Evolutionary conservation across 2,888 invertebrate genomes (phyloP), one percentile per base, ranked within the genome.

Genomic region (Noctuana brunneofusca): DNA sequence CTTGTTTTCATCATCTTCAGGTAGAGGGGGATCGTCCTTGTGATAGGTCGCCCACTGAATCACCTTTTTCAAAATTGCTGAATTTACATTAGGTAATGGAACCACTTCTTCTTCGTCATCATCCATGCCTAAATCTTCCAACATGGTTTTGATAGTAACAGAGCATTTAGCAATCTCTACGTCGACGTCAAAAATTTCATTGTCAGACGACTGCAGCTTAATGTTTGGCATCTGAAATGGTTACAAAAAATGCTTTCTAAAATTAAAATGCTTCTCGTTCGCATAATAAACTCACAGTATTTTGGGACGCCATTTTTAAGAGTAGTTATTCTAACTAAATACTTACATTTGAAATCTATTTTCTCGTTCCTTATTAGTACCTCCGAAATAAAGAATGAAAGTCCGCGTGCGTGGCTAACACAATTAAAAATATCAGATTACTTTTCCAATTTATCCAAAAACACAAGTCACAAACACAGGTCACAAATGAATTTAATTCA

Each of bases 151-250:
- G 71, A 99, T 98, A 0, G 99, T 99, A 14, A 98, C 97, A 0
- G 98, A 99, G 85, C 98, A 98, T 92, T 98, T 97, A 50, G 99
- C 99, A 65, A 99, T 98, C 84, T 99, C 98, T 0, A 98, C 96
- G 78, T 99, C 98, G 0, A 99, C 98, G 71, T 97, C 97, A 81
- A 99, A 99, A 22, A 97, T 95, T 84, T 99, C 98, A 57, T 97
- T 97, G 87, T 99, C 98, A 0, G 97, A 97, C 66, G 98, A 98
- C 86, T 98, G 97, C 68, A 99, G 92, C 82, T 97, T 98, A 71
- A 99, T 98, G 75, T 95, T 96, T 38, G 98, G 97, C 98, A 98
- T 98, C 94, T 95, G 74, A 86, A 85, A 32, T 0, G 11, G 4
- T 16, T 3, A 16, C 16, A 41, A 9, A 41, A 41, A 41, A n/a